A percentile compares a stretch with the other conserved stretches of the same genome.
Conservation (phyloP, 37 sponge, comb jelly and placozoan genomes). For the Halisarca cf. caerulea region DNA sequence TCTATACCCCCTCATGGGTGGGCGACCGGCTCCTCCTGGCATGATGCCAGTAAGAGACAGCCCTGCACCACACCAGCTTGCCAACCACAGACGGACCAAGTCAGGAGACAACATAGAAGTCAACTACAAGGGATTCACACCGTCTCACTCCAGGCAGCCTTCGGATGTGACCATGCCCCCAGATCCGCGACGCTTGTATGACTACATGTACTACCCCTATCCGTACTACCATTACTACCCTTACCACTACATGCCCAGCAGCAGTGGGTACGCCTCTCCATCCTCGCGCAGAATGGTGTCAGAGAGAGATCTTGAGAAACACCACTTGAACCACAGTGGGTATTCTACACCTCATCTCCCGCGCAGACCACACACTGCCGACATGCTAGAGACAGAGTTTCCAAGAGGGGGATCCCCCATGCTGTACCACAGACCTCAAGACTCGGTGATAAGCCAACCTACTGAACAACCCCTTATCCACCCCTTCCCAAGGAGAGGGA, state of each 20-base stretch:
- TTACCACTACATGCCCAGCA: background rate
- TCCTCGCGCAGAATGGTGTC: background rate
- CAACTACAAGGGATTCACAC: background rate
- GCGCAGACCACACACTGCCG: constrained; percentile 1
- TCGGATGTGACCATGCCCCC: background rate
- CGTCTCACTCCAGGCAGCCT: constrained; percentile 19
- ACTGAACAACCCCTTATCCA: background rate
- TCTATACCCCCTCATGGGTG: background rate
- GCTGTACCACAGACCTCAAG: constrained; percentile 1
- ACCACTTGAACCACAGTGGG: background rate
- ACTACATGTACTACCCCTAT: constrained; percentile 20
- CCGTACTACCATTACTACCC: background rate
- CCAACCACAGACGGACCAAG: background rate
- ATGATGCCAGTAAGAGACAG: background rate
- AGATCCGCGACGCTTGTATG: background rate
- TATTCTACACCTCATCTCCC: background rate
- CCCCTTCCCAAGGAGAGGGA: background rate
- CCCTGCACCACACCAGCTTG: background rate
- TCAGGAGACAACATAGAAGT: background rate
- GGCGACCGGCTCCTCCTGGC: background rate
- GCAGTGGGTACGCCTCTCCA: background rate
- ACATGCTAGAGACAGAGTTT: constrained; percentile 1
- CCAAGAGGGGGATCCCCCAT: background rate
- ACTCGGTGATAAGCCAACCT: background rate
- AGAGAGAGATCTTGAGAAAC: background rate